phyloP scores from a whole-genome alignment of 2,888 invertebrate species.

The Brachylomia viminalis region DNA sequence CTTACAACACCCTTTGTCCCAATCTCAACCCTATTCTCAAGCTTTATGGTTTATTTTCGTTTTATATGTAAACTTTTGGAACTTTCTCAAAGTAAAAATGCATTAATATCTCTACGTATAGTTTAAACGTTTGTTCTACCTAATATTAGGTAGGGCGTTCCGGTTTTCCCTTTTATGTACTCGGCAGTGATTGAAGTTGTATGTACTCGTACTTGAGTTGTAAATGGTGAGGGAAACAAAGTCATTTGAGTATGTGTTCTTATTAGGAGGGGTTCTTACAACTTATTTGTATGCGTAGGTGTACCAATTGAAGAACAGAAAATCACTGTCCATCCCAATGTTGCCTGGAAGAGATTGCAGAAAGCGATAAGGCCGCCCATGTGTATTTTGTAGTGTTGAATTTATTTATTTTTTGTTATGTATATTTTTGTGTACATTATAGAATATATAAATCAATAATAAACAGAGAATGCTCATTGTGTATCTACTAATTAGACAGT shows the following conservation, averaged over 20 bases:
- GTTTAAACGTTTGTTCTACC: slow-evolving; percentile 83
- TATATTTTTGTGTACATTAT: too few species aligned
- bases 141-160: slow-evolving; percentile 83
- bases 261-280: background rate
- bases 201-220: slow-evolving; percentile 10
- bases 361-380: too few species aligned
- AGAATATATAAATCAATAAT: too few species aligned
- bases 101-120: slow-evolving; percentile 82
- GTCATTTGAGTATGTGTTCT: background rate
- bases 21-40: slow-evolving; percentile 72
- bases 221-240: slow-evolving; percentile 24
- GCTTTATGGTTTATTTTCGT: slow-evolving; percentile 64
- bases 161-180: slow-evolving; percentile 70
- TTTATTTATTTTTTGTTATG: too few species aligned
- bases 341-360: too few species aligned
- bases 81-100: slow-evolving; percentile 77
- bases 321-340: too few species aligned
- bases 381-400: too few species aligned
- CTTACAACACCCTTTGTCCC: slow-evolving; percentile 48
- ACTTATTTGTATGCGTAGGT: background rate
- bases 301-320: background rate
- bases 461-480: background rate
- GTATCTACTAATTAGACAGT: background rate
- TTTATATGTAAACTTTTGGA: slow-evolving; percentile 63
- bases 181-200: slow-evolving; percentile 29